Percentiles rank a stretch among this genome's conserved stretches.
phyloP scores from a whole-genome alignment of 2,113 vertebrate species.

The Tamias sibiricus region DNA sequence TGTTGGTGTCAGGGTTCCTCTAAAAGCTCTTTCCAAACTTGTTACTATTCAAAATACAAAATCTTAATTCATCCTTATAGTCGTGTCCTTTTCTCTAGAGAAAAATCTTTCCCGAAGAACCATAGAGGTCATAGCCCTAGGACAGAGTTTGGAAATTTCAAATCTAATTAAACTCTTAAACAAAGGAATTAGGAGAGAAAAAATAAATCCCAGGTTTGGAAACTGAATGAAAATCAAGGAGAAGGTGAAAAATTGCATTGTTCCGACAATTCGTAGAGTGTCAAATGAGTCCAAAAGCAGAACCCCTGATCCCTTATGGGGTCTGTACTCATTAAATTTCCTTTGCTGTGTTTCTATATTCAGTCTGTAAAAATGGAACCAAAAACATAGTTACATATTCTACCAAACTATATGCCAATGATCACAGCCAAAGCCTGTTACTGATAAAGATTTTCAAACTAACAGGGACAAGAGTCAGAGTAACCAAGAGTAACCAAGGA shows the following conservation, averaged over 20 bases:
- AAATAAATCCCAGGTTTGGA: neutral
- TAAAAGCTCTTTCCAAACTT: neutral
- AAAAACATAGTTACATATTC: neutral
- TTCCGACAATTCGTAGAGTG: neutral
- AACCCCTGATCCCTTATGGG: neutral
- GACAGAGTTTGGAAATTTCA: neutral
- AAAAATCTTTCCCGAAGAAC: neutral
- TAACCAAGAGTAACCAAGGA: neutral
- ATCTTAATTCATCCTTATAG: neutral
- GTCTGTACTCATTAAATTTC: neutral
- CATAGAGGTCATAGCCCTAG: neutral
- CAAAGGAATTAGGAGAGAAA: neutral
- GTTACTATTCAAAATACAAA: neutral
- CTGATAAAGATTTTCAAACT: neutral
- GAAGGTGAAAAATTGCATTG: neutral
- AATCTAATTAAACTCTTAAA: neutral
- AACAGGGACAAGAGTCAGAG: neutral
- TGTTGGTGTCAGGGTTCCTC: neutral
- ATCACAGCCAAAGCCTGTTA: neutral
- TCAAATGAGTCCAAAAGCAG: neutral
- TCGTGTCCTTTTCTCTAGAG: neutral
- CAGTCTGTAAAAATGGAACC: slow-evolving; percentile 24
- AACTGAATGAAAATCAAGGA: neutral
- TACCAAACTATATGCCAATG: neutral
- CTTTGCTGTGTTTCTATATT: neutral